Evolutionary conservation across 2,888 invertebrate genomes (phyloP), one percentile per base, ranked within the genome.

Genomic region (Lasioglossum marginatum): DNA sequence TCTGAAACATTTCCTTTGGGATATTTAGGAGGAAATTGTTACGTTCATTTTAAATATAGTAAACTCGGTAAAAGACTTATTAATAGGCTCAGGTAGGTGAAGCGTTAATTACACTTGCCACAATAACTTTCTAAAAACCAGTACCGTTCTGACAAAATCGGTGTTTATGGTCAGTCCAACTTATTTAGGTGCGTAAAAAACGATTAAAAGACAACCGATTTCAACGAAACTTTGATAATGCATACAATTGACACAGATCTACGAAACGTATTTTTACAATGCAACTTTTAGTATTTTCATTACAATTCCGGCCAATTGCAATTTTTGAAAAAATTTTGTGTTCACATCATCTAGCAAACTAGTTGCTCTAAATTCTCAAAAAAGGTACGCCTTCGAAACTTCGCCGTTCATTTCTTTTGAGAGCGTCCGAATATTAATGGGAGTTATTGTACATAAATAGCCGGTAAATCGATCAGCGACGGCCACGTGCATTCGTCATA

Each of bases 101-200:
- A 57, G 57, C 57, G 57, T 57, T 57, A n/a, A 57, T 57, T 57
- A n/a, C 12, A 57, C 57, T 57, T n/a, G 57, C n/a, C n/a, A 57
- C 57, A 57, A 57, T 57, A 57, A 57, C 57, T 57, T 57, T 57
- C 57, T 57, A 57, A 57, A 57, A 4, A 12, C n/a, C n/a, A n/a
- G 57, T 57, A n/a, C 57, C n/a, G 57, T 57, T 57, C 57, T n/a
- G 57, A 57, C 57, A 57, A 57, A 57, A 57, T n/a, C n/a, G 57
- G n/a, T n/a, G n/a, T 57, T 57, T 57, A 57, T 1, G 57, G n/a
- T 1, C 57, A n/a, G n/a, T n/a, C 4, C 1, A 57, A 57, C 12
- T 57, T 57, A 12, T 10, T 57, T n/a, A n/a, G 57, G n/a, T 57
- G 57, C 2, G n/a, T 57, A 23, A 57, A n/a, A 12, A 57, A n/a